phyloP scores from a whole-genome alignment of 1,140 invertebrate species.

The Cryptotermes secundus region DNA sequence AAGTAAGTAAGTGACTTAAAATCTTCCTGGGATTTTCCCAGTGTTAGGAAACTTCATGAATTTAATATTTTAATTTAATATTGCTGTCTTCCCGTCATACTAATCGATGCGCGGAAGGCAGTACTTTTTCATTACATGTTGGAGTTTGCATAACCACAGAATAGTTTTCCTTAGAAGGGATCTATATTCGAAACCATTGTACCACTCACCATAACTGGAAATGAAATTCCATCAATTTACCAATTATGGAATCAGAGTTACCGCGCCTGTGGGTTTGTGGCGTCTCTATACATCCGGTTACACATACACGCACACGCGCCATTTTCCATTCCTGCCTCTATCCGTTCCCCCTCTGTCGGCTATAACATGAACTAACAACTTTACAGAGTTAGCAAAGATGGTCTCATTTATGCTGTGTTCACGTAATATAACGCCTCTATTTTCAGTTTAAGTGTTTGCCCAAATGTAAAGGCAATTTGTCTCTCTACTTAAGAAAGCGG shows the following conservation, averaged over 20 bases:
- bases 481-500: too few species aligned
- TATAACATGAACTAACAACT: background rate
- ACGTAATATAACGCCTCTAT: too few species aligned
- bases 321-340: background rate
- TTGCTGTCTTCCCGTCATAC: background rate
- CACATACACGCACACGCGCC: background rate
- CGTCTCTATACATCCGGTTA: background rate
- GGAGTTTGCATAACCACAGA: background rate
- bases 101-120: background rate
- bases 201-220: background rate
- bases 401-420: too few species aligned
- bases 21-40: background rate
- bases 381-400: background rate
- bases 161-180: background rate
- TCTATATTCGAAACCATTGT: background rate
- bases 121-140: background rate
- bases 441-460: too few species aligned
- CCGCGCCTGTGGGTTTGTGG: background rate
- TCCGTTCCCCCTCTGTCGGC: too few species aligned
- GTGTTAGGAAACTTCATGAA: background rate
- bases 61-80: background rate
- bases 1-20: background rate
- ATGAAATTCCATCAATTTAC: conserved; percentile 14
- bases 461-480: too few species aligned
- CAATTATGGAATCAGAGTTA: background rate